Evolutionary conservation across 2,888 invertebrate genomes (phyloP), one percentile per base, ranked within the genome.

Genomic region (Polietes domitor): DNA sequence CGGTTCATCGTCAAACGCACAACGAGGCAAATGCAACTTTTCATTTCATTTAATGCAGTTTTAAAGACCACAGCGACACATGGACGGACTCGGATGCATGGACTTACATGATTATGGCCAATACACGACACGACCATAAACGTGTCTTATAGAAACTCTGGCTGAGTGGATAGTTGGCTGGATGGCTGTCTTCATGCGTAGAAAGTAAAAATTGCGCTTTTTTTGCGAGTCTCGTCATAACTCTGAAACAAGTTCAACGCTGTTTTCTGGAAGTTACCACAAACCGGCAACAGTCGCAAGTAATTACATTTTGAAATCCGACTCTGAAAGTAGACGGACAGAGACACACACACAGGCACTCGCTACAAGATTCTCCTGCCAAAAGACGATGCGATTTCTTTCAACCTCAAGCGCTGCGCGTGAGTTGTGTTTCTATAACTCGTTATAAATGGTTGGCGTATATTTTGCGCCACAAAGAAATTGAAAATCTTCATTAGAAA

Each of bases 121-220:
- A n/a, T n/a, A 6, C 47, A n/a, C 47, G 37, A 12, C 32, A 12
- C 32, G 10, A n/a, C 28, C 28, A 61, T 61, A 61, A 17, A 61
- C 61, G 28, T 61, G 61, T 15, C 28, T 61, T 2, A 21, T 55
- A 21, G 55, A 55, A 55, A 55, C 21, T 19, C 21, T 55, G 50
- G 15, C 50, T 6, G 17, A n/a, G n/a, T n/a, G n/a, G n/a, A n/a
- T n/a, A n/a, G n/a, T n/a, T n/a, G n/a, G n/a, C n/a, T n/a, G n/a
- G n/a, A n/a, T n/a, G 6, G 26, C 32, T 19, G 68, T 41, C 68
- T 68, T 43, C 68, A 43, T 68, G 68, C 68, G 68, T 68, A 68
- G 68, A 68, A 68, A 68, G 37, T 68, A 68, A 68, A 68, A 68
- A 68, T 68, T 61, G 61, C 61, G 61, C 15, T 6, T 61, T 61